Conservation (phyloP, 2,888 invertebrate species). For the Disparrhopalites patrizii region DNA sequence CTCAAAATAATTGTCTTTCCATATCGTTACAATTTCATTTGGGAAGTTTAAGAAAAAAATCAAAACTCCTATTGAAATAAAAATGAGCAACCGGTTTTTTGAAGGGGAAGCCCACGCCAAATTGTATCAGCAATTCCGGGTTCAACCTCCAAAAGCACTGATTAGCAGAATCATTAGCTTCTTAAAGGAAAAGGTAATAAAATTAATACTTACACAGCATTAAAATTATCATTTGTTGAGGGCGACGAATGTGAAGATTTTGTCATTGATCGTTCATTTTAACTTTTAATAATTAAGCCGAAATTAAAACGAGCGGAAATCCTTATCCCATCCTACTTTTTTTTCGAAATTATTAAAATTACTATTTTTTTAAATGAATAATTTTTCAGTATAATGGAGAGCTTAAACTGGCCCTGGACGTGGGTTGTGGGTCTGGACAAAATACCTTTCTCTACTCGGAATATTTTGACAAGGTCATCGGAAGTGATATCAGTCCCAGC, state of each 20-base stretch:
- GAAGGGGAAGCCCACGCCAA: slow-evolving; percentile 43
- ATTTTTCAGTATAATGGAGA: slow-evolving; percentile 40
- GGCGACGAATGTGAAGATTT: no score
- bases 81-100: slow-evolving; percentile 46
- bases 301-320: no score
- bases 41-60: no score
- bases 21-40: no score
- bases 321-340: no score
- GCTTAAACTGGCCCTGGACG: slow-evolving; percentile 52
- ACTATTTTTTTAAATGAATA: background rate
- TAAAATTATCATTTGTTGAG: no score
- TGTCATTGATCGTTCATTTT: no score
- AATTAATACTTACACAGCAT: no score
- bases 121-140: slow-evolving; percentile 43
- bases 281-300: no score
- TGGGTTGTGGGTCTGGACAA: slow-evolving; percentile 57
- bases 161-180: slow-evolving; percentile 40
- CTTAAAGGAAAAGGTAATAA: slow-evolving; percentile 44
- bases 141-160: slow-evolving; percentile 38
- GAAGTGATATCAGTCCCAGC: slow-evolving; percentile 53
- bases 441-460: slow-evolving; percentile 52
- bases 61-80: background rate
- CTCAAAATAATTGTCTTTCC: no score
- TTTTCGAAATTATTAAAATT: no score
- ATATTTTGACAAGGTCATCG: slow-evolving; percentile 53